Base-by-base conservation (phyloP, 2,797 vertebrate genomes). In the Limosa lapponica region DNA sequence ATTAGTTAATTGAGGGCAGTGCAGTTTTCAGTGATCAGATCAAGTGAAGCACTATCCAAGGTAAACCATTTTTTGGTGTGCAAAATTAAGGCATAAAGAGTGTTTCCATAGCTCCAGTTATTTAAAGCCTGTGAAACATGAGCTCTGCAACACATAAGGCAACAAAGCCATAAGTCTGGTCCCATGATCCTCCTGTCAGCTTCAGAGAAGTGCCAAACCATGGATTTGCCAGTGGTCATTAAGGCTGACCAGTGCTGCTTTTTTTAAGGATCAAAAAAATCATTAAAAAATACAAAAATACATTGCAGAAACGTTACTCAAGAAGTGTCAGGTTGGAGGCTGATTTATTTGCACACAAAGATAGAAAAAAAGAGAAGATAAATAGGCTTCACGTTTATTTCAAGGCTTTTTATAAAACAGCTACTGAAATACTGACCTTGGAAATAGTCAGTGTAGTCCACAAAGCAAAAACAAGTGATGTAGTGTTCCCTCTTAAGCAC, bases 1-100 rank as follows among this genome's bases (percentile, higher is more conserved):
- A 87, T 97, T 88, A 93, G 65, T 64, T 95, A 93, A 93, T 75
- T 89, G 55, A 93, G 25, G 39, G 16, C 49, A 74, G 39, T 32
- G 66, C 6, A 16, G 25, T 75, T 89, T 89, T 71, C 48, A 51
- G 34, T 12, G 12, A 65, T 66, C 32, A 52, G 52, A 74, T 80
- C 65, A 83, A 88, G 37, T 54, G 73, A 86, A 93, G n/a, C 37
- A 71, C 72, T 71, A 78, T 86, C 41, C 67, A 87, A 74, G 46
- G 41, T 74, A 89, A 91, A 57, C 22, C 23, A 20, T 30, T 85
- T 72, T 55, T 57, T 89, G 44, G 16, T 71, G 55, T 2, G 0
- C 67, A 67, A 82, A 79, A 55, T 78, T 57, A 87, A 55, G 4
- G 1, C 15, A 51, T 57, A 71, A 72, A 82, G 43, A 57, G 16